Base-by-base conservation (phyloP, 2,888 invertebrate species). In the Microctonus aethiopoides region DNA sequence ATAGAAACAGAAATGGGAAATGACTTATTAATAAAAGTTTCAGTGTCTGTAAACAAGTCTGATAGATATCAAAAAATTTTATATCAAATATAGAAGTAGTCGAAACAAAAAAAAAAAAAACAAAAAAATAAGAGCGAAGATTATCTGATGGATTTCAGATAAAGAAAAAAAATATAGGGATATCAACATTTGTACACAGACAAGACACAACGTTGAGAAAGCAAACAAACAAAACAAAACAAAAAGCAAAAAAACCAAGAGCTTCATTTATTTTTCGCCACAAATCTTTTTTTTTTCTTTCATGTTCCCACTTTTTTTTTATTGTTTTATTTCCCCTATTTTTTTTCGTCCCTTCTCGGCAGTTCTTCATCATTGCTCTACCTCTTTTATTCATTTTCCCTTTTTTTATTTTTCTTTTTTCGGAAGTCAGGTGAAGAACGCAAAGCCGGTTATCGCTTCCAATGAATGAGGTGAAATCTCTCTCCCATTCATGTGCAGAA, bases 401-500 rank as follows among this genome's bases (percentile, higher is more conserved):
- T 51, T 46, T 62, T 62, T 34, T 29, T 62, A 32, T 57, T 46
- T 63, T 57, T 64, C 64, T 29, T 67, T 69, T 59, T 63, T 24
- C 62, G 34, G 22, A 46, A 16, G 46, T 46, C 16, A 46, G 16
- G 46, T 46, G 16, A 6, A 20, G 16, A 68, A 63, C 36, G 59
- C 59, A 69, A 69, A 69, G 68, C 64, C 51, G 68, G 64, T 69
- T 69, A 69, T 69, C 68, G 59, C 57, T 32, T 13, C 46, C 36
- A 69, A 69, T 69, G 68, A 69, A 69, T 69, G 64, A 59, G 36
- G 46, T 26, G 51, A 64, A 69, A 69, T 69, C 64, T 69, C 64
- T 69, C 59, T 61, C n/a, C n/a, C 64, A 69, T 69, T 69, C 57
- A 69, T 36, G 39, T 68, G 26, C 9, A 59, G 64, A 39, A 20